Conservation (phyloP, 1,140 invertebrate genomes). For the Elysia chlorotica region DNA sequence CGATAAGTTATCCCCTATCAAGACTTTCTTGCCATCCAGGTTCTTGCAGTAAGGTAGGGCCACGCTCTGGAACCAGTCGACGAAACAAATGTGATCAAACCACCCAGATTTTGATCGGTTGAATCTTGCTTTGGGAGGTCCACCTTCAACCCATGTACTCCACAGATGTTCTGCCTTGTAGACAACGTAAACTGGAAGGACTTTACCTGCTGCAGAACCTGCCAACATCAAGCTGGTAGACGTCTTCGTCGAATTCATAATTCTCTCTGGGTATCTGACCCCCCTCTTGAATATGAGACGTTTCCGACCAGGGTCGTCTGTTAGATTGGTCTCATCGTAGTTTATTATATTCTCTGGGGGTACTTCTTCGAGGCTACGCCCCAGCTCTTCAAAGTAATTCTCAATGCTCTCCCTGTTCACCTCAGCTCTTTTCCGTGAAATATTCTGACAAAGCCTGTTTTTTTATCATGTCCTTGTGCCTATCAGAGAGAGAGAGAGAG, state of each 20-base stretch:
- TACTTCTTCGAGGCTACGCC: slow-evolving; percentile 2
- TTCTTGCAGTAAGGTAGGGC: slow-evolving; percentile 38
- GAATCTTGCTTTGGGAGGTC: slow-evolving; percentile 40
- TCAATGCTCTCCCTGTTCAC: neutral
- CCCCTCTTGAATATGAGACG: slow-evolving; percentile 52
- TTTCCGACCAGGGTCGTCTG: slow-evolving; percentile 57
- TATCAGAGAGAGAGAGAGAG: too few relatives aligned
- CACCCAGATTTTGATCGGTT: slow-evolving; percentile 49
- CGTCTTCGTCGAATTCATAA: slow-evolving; percentile 51
- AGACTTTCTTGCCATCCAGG: slow-evolving; percentile 44
- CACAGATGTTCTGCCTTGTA: slow-evolving; percentile 56
- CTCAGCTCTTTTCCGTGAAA: slow-evolving; percentile 9
- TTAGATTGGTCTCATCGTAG: slow-evolving; percentile 62
- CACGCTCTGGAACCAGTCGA: slow-evolving; percentile 47
- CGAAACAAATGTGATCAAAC: slow-evolving; percentile 54
- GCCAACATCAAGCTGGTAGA: slow-evolving; percentile 10
- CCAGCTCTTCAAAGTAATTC: slow-evolving; percentile 6
- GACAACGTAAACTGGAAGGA: slow-evolving; percentile 54
- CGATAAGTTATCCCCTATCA: slow-evolving; percentile 61
- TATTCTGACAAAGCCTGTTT: too few relatives aligned
- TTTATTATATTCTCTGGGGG: slow-evolving; percentile 12
- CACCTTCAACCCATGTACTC: slow-evolving; percentile 46
- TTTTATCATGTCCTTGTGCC: too few relatives aligned
- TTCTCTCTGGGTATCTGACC: slow-evolving; percentile 53
- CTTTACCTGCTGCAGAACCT: slow-evolving; percentile 35